A percentile compares a stretch with the other conserved stretches of the same genome.
Conservation (phyloP, 2,113 vertebrate genomes). For the Pimephales promelas region DNA sequence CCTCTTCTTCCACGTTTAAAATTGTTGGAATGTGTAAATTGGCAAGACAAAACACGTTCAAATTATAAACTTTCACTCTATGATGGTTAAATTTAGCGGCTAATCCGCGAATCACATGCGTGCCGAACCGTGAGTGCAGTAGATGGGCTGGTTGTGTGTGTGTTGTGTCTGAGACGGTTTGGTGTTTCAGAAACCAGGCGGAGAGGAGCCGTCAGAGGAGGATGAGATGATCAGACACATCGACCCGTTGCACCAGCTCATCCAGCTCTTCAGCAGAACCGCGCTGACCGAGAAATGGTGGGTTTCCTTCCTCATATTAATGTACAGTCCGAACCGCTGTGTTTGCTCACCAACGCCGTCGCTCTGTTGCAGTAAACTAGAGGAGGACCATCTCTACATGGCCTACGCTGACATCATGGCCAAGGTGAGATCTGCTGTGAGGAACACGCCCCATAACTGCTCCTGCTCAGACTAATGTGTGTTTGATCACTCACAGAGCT, state of each 20-base stretch:
- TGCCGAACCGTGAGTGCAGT: too few relatives aligned
- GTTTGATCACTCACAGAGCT: slow-evolving; percentile 77
- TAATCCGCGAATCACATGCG: too few relatives aligned
- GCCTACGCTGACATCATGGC: slow-evolving; percentile 98
- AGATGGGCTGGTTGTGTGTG: neutral
- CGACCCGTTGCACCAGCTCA: slow-evolving; percentile 94
- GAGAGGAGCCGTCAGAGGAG: slow-evolving; percentile 81
- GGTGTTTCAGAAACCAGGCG: slow-evolving; percentile 83
- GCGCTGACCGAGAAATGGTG: slow-evolving; percentile 97
- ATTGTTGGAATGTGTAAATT: too few relatives aligned
- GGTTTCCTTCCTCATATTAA: slow-evolving; percentile 29
- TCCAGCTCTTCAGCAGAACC: slow-evolving; percentile 93
- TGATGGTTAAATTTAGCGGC: too few relatives aligned
- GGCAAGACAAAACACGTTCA: too few relatives aligned
- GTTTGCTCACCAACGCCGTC: neutral
- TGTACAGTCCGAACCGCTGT: neutral
- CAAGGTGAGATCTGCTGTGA: slow-evolving; percentile 76
- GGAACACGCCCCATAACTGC: neutral
- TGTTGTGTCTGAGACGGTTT: neutral
- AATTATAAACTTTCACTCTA: too few relatives aligned
- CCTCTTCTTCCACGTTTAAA: too few relatives aligned
- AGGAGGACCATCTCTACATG: slow-evolving; percentile 96
- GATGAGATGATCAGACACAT: slow-evolving; percentile 85
- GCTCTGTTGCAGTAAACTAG: slow-evolving; percentile 83
- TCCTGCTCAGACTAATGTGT: neutral